Evolutionary conservation across 53 echinoderm and acorn worm genomes (phyloP).

Genomic region (Echinarachnius parma): DNA sequence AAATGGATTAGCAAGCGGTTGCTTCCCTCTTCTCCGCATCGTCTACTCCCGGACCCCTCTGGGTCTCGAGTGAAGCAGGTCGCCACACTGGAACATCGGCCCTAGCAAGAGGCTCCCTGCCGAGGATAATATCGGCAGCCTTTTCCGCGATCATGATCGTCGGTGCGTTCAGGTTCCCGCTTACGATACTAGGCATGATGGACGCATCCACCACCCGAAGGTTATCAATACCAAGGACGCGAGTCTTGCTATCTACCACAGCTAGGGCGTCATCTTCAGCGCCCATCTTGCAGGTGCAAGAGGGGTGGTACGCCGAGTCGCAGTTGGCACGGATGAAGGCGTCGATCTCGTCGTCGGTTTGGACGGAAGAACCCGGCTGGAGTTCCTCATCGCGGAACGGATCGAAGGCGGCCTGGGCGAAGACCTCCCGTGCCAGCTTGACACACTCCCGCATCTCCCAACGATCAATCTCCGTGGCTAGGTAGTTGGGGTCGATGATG

Average conservation of each 20-base stretch:
- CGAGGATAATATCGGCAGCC: constrained; percentile 83
- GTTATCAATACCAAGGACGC: constrained; percentile 77
- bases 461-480: constrained; percentile 79
- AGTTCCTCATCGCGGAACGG: constrained; percentile 77
- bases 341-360: constrained; percentile 75
- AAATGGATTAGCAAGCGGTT: no score
- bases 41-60: constrained; percentile 21
- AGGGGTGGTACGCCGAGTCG: constrained; percentile 84
- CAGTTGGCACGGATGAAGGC: constrained; percentile 65
- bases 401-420: constrained; percentile 72
- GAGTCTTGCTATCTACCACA: constrained; percentile 70
- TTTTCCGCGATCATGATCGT: constrained; percentile 98
- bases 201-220: constrained; percentile 89
- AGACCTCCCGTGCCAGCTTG: constrained; percentile 73
- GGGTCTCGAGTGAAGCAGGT: constrained; percentile 75
- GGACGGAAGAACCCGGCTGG: constrained; percentile 61
- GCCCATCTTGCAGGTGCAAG: constrained; percentile 94
- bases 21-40: not conserved
- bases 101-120: constrained; percentile 54
- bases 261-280: constrained; percentile 81
- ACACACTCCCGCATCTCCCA: constrained; percentile 77
- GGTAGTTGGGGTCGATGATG: constrained; percentile 85
- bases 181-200: constrained; percentile 89
- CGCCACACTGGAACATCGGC: constrained; percentile 65
- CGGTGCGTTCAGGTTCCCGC: constrained; percentile 91